Evolutionary conservation across 2,113 vertebrate species (phyloP).

Genomic region (Thermophis baileyi): DNA sequence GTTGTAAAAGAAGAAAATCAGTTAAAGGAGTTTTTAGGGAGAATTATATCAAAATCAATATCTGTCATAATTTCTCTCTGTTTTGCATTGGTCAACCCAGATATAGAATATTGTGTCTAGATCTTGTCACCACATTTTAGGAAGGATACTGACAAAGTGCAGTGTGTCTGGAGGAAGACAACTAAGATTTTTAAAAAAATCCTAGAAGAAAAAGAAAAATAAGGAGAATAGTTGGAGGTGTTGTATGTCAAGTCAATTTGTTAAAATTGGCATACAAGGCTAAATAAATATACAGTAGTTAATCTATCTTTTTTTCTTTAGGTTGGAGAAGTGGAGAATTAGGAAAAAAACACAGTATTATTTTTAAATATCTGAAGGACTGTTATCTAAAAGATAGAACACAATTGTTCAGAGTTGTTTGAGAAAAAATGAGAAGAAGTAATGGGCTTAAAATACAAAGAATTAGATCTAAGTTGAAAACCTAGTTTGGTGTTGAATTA

Average conservation of each 20-base stretch:
- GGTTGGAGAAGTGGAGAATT: neutral
- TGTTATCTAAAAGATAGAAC: neutral
- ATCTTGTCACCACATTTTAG: neutral
- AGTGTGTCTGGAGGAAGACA: neutral
- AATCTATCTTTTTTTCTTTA: neutral
- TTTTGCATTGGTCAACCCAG: neutral
- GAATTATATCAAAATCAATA: neutral
- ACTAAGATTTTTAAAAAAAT: neutral
- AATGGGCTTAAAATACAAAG: neutral
- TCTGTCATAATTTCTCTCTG: neutral
- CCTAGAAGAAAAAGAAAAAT: neutral
- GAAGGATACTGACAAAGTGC: neutral
- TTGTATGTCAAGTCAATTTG: neutral
- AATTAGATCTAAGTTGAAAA: neutral
- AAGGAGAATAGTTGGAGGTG: neutral
- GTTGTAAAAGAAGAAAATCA: neutral
- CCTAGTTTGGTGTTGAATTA: neutral
- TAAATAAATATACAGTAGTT: neutral
- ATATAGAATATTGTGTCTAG: neutral
- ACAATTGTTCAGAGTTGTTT: neutral
- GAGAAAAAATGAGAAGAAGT: neutral
- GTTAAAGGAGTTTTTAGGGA: neutral
- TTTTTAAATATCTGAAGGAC: neutral
- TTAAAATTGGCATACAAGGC: neutral
- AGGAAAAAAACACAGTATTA: neutral